A percentile compares a stretch with the other conserved stretches of the same genome.
Conservation (phyloP, 1,140 invertebrate genomes). For the Antheraea mylitta region DNA sequence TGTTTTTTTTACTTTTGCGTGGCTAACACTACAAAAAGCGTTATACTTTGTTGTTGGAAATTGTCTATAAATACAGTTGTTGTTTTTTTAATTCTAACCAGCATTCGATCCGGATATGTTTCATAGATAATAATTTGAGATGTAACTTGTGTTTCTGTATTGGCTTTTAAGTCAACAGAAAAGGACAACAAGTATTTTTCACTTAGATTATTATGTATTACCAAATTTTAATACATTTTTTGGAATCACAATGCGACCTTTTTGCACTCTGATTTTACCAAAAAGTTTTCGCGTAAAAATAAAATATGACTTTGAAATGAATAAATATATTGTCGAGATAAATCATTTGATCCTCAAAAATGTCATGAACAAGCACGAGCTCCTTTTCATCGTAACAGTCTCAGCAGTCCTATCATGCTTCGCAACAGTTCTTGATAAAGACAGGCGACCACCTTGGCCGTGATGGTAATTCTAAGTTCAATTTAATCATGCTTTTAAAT, state of each 20-base stretch:
- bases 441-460: slow-evolving; percentile 24
- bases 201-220: no score
- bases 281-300: neutral
- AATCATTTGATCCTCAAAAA: slow-evolving; percentile 18
- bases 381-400: slow-evolving; percentile 42
- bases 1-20: neutral
- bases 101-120: neutral
- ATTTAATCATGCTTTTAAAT: neutral
- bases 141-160: neutral
- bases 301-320: neutral
- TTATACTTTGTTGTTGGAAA: neutral
- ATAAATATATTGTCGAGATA: neutral
- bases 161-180: no score
- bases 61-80: neutral
- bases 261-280: no score
- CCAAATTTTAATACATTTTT: no score
- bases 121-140: neutral
- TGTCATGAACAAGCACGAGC: slow-evolving; percentile 53
- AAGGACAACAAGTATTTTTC: no score
- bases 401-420: slow-evolving; percentile 49
- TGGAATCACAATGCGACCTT: no score
- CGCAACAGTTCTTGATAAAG: slow-evolving; percentile 46
- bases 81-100: neutral
- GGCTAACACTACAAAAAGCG: neutral
- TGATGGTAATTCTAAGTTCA: neutral